Evolutionary conservation across 1,140 invertebrate genomes (phyloP), one percentile per base, ranked within the genome.

Genomic region (Stegodyphus mimosarum): DNA sequence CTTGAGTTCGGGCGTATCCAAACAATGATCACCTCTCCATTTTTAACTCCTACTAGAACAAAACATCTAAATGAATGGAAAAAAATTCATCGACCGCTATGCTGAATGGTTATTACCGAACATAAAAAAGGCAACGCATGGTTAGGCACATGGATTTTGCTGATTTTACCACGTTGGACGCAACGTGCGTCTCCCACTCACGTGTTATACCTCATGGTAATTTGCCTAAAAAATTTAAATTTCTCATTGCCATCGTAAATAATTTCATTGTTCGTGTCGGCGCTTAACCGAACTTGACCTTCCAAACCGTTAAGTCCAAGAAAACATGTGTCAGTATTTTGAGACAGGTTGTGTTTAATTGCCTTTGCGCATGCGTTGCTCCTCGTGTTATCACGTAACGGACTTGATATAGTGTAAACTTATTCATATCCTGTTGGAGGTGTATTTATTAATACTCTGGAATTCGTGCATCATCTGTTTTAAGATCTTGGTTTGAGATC

Each of bases 201-300:
- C 67, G 67, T 69, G 67, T 48, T 48, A 48, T 69, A 48, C 50
- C 70, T 51, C 70, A 17, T 72, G 70, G 69, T 11, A 48, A 49
- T 70, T 70, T 49, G 6, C 15, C 33, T 10, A 48, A 17, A 33
- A 33, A 33, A 33, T 33, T 33, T 33, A 33, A 33, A 33, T 33
- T 33, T 33, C 33, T 33, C 33, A 33, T 72, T 15, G n/a, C 3
- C 52, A 7, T n/a, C n/a, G 70, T 72, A 52, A 72, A 51, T 72
- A 51, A 72, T 7, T 51, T 51, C 49, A 72, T 72, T 72, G 70
- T 72, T 72, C 70, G 11, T 7, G 50, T 17, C n/a, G n/a, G 49
- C 70, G 52, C 49, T 51, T 72, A 49, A 72, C 50, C 15, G 70
- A 7, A 51, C 70, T 72, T 72, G 70, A 72, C 70, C 70, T 72